Conservation (phyloP, 2,113 vertebrate species). For the Gambusia holbrooki region DNA sequence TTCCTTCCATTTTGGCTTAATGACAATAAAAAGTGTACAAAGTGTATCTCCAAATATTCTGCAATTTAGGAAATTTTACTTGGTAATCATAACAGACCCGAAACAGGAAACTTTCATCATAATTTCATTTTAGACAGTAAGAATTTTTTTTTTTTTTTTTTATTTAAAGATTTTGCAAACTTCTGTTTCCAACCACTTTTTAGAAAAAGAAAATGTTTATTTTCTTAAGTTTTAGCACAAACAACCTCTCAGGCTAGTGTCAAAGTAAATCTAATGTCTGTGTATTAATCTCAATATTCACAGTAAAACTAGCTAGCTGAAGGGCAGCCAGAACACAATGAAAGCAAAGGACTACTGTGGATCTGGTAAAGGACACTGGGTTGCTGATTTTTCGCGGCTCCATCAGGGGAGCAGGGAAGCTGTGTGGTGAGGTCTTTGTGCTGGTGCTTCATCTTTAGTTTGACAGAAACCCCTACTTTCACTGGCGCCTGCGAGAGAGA, state of each 20-base stretch:
- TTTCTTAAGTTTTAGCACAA: not conserved
- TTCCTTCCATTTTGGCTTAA: no score
- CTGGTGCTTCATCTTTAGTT: constrained; percentile 52
- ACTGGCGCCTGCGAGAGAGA: constrained; percentile 55
- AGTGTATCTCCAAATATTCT: no score
- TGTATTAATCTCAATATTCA: not conserved
- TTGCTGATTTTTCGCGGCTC: not conserved
- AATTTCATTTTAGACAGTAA: no score
- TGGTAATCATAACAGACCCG: no score
- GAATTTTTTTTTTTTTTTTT: no score
- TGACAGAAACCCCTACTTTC: constrained; percentile 52
- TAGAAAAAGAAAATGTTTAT: not conserved
- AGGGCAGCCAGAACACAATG: not conserved
- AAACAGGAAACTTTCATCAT: no score
- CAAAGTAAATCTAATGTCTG: not conserved
- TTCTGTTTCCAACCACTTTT: not conserved
- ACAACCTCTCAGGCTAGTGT: not conserved
- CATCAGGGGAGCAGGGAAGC: constrained; percentile 1
- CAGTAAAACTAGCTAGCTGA: not conserved
- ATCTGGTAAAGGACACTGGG: constrained; percentile 2
- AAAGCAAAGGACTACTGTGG: not conserved
- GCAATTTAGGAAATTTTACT: no score
- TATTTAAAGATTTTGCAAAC: no score
- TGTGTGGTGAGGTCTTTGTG: constrained; percentile 15
- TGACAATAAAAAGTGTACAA: no score